Evolutionary conservation across 2,888 invertebrate genomes (phyloP), one percentile per base, ranked within the genome.

Genomic region (Ommatoiulus sabulosus): DNA sequence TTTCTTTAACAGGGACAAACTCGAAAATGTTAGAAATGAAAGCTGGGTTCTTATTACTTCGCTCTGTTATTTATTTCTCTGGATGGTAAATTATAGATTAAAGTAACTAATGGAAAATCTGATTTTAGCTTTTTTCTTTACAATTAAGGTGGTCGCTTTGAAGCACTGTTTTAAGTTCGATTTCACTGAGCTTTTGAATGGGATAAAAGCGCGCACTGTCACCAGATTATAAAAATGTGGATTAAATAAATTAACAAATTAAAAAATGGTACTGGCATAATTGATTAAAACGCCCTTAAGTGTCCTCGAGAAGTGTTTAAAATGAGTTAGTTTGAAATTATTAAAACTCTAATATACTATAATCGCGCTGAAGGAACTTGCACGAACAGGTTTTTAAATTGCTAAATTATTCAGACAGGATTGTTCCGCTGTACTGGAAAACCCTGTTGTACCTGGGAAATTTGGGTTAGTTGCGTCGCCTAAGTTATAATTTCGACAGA

Each of bases 371-470:
- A n/a, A 20, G 17, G n/a, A 63, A 63, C 63, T 63, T 63, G 63
- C 6, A 63, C n/a, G n/a, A 63, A 63, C 63, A 63, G n/a, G 63
- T 63, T 63, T 63, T 17, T 4, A 17, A 63, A 63, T 63, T n/a
- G 63, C 6, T 63, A n/a, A 63, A 63, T 63, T 63, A 63, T 63
- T 63, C n/a, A 63, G n/a, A 63, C n/a, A 63, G n/a, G 63, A 20
- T 63, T 63, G 63, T 63, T n/a, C 20, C 63, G 3, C 20, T 63
- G 0, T n/a, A n/a, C 3, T 63, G n/a, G 63, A 63, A 63, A 63
- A n/a, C 17, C 57, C 57, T 4, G 15, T 12, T 0, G 12, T 5
- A 57, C 12, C 3, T 57, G 15, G 15, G 17, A 12, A 17, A 57
- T 57, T 5, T 10, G 17, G 57, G 57, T 57, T 57, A 57, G 57